A percentile compares a stretch with the other conserved stretches of the same genome.
Conservation (phyloP, 64 coral and sea anemone genomes). For the Pocillopora damicornis region DNA sequence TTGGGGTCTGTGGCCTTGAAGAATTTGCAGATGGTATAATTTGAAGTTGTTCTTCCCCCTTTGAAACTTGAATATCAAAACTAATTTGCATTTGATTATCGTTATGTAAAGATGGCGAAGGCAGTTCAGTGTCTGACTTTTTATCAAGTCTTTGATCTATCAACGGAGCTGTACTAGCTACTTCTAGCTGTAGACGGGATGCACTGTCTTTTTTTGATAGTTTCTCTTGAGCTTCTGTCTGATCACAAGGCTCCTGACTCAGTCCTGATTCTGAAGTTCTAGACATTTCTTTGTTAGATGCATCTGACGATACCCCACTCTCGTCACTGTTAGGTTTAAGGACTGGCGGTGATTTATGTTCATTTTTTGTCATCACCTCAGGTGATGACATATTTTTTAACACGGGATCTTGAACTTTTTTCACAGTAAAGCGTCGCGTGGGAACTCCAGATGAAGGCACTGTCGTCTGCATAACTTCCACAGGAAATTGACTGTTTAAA, state of each 20-base stretch:
- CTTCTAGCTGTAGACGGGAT: neutral
- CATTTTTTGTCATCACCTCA: slow-evolving; percentile 1
- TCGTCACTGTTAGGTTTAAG: neutral
- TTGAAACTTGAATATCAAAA: neutral
- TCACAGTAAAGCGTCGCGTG: slow-evolving; percentile 30
- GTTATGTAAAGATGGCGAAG: neutral
- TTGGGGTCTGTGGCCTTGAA: neutral
- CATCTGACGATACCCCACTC: neutral
- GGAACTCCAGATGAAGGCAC: neutral
- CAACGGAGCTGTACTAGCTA: neutral
- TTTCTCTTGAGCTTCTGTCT: neutral
- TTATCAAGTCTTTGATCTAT: neutral
- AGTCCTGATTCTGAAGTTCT: neutral
- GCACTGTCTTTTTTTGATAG: neutral
- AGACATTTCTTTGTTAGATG: slow-evolving; percentile 5
- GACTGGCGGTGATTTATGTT: neutral
- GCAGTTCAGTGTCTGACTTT: neutral
- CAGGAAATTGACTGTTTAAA: neutral
- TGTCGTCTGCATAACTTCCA: neutral
- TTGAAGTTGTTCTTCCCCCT: neutral
- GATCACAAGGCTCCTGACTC: neutral
- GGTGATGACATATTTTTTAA: neutral
- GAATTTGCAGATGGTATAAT: neutral
- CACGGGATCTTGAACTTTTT: slow-evolving; percentile 7
- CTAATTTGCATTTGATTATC: neutral